Conservation (phyloP, 2,113 vertebrate genomes). For the Ariopsis seemanni region DNA sequence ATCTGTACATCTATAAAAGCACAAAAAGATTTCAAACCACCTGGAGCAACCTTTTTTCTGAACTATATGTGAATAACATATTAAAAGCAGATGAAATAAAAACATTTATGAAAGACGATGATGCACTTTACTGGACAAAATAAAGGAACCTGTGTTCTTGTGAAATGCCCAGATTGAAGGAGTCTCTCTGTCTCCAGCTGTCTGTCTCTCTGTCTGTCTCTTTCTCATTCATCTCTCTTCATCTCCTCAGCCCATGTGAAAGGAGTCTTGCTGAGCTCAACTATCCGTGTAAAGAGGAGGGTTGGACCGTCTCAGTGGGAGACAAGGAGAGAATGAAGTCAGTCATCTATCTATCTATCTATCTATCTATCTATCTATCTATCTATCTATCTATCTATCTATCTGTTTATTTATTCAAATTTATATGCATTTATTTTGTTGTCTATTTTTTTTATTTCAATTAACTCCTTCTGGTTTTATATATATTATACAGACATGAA, state of each 20-base stretch:
- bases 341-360: slow-evolving; percentile 20
- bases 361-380: slow-evolving; percentile 2
- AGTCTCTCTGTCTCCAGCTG: slow-evolving; percentile 42
- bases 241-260: slow-evolving; percentile 64
- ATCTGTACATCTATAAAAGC: not conserved
- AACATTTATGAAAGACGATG: not conserved
- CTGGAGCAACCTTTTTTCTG: not conserved
- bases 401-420: not conserved
- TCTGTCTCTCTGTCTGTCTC: slow-evolving; percentile 18
- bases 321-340: slow-evolving; percentile 63
- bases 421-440: not conserved
- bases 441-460: not conserved
- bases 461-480: not conserved
- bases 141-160: not conserved
- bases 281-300: slow-evolving; percentile 88
- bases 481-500: too few species aligned
- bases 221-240: slow-evolving; percentile 23
- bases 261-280: slow-evolving; percentile 88
- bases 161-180: slow-evolving; percentile 48
- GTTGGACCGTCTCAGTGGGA: slow-evolving; percentile 78
- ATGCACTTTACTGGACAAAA: not conserved
- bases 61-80: not conserved
- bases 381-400: not conserved
- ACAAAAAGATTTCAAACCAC: not conserved
- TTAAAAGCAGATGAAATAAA: not conserved